Evolutionary conservation across 2,888 invertebrate genomes (phyloP).

Genomic region (Polymixis lichenea): DNA sequence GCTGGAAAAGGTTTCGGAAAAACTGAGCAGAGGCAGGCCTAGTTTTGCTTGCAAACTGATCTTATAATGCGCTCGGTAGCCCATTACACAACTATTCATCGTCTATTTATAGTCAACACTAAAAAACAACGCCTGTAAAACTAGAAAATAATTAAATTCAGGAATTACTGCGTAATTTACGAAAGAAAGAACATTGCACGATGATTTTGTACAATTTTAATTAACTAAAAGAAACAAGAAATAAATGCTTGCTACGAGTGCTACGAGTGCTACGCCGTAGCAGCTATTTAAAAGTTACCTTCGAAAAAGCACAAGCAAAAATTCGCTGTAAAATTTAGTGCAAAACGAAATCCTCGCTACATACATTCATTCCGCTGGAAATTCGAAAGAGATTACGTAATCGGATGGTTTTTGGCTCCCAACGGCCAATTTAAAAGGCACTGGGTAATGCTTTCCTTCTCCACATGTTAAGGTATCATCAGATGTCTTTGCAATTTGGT

Average conservation of each 20-base stretch:
- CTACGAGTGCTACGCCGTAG: slow-evolving; percentile 60
- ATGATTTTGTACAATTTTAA: slow-evolving; percentile 2
- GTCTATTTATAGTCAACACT: not conserved
- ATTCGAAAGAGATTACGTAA: slow-evolving; percentile 58
- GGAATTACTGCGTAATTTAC: not conserved
- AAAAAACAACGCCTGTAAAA: not conserved
- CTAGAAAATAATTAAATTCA: not conserved
- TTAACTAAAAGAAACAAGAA: slow-evolving; percentile 14
- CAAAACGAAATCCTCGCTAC: slow-evolving; percentile 53
- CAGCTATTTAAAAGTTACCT: slow-evolving; percentile 32
- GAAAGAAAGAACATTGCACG: not conserved
- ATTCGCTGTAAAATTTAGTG: slow-evolving; percentile 39
- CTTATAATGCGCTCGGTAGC: not conserved
- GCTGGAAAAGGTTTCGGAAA: not conserved
- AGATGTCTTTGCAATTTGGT: slow-evolving; percentile 75
- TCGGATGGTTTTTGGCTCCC: slow-evolving; percentile 53
- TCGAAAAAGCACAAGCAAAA: slow-evolving; percentile 25
- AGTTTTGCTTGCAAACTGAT: not conserved
- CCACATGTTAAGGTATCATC: slow-evolving; percentile 47
- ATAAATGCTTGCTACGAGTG: slow-evolving; percentile 13
- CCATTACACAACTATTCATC: not conserved
- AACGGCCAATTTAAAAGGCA: slow-evolving; percentile 58
- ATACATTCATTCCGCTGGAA: slow-evolving; percentile 51
- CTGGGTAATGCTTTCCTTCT: slow-evolving; percentile 45
- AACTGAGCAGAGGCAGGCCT: not conserved